Evolutionary conservation across 2,888 invertebrate species (phyloP).

Genomic region (Ormyrus rosae): DNA sequence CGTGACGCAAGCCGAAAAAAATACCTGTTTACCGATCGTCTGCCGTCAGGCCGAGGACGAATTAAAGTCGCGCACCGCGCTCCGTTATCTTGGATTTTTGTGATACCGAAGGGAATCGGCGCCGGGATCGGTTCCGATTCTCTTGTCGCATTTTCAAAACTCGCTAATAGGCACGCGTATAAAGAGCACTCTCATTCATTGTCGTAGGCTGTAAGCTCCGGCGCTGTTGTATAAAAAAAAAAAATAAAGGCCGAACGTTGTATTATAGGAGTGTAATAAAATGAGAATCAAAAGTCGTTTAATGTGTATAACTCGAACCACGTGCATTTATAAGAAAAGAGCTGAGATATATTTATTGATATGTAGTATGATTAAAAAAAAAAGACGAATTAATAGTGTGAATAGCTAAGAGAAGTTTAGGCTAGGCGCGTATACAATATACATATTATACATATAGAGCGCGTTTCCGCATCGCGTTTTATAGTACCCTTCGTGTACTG

Average conservation of each 20-base stretch:
- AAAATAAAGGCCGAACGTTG: slow-evolving; percentile 18
- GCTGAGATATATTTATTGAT: slow-evolving; percentile 72
- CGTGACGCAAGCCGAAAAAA: slow-evolving; percentile 15
- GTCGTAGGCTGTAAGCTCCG: no score
- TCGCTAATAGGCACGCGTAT: no score
- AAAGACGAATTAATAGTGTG: slow-evolving; percentile 61
- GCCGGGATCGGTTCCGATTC: no score
- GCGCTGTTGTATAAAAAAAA: slow-evolving; percentile 18
- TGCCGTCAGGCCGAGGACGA: slow-evolving; percentile 64
- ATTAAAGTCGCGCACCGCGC: slow-evolving; percentile 60
- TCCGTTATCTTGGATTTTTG: slow-evolving; percentile 12
- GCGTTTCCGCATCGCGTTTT: slow-evolving; percentile 28
- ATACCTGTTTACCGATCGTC: slow-evolving; percentile 66
- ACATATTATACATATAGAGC: slow-evolving; percentile 25
- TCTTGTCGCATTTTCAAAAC: no score
- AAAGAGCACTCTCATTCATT: no score
- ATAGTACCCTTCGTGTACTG: slow-evolving; percentile 40
- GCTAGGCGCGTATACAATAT: slow-evolving; percentile 21
- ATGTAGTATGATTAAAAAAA: slow-evolving; percentile 49
- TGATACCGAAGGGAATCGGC: slow-evolving; percentile 8
- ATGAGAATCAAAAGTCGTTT: slow-evolving; percentile 51
- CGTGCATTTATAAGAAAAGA: slow-evolving; percentile 68
- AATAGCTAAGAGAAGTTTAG: slow-evolving; percentile 60
- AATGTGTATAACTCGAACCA: slow-evolving; percentile 57
- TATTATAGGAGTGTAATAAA: slow-evolving; percentile 54